These are phyloP conservation scores for Merodon equestris DNA, from an alignment of 2,888 invertebrate species.

Conservation along the genomic window DNA sequence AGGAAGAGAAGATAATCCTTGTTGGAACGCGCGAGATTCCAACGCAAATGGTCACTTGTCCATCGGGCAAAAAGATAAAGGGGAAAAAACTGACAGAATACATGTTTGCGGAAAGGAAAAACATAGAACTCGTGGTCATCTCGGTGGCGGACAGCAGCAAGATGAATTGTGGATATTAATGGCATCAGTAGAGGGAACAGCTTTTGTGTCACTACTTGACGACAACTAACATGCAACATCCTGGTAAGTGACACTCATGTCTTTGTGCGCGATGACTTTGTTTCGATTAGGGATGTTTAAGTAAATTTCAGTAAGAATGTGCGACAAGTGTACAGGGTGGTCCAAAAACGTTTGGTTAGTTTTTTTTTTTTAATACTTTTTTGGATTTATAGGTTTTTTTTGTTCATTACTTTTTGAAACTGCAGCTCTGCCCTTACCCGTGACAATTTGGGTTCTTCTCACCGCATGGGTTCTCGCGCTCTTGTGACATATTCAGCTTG, in stretches of 20 bases:
- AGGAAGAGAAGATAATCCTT: conserved; percentile 68
- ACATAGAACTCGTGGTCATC: conserved; percentile 47
- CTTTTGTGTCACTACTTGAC: conserved; percentile 74
- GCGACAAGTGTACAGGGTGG: too few relatives aligned
- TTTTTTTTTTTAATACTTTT: too few relatives aligned
- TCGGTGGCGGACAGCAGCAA: conserved; percentile 39
- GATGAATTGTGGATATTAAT: conserved; percentile 67
- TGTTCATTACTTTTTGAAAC: too few relatives aligned
- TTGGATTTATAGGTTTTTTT: too few relatives aligned
- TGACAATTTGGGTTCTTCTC: too few relatives aligned
- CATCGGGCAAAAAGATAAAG: conserved; percentile 14
- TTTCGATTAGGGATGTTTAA: too few relatives aligned
- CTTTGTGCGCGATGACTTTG: conserved; percentile 31
- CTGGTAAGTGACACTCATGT: conserved; percentile 74
- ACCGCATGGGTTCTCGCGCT: too few relatives aligned
- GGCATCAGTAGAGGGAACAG: conserved; percentile 61
- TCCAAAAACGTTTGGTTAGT: too few relatives aligned
- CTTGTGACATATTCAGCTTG: too few relatives aligned
- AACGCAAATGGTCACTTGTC: conserved; percentile 54
- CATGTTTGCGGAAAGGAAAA: conserved; percentile 40
- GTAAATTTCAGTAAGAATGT: too few relatives aligned
- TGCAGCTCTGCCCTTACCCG: too few relatives aligned
- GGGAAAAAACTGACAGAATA: conserved; percentile 33
- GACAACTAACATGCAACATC: conserved; percentile 78
- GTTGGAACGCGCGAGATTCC: conserved; percentile 67